A percentile compares a stretch with the other conserved stretches of the same genome.
phyloP scores from a whole-genome alignment of 1,140 invertebrate species.

The Lordiphosa stackelbergi region DNA sequence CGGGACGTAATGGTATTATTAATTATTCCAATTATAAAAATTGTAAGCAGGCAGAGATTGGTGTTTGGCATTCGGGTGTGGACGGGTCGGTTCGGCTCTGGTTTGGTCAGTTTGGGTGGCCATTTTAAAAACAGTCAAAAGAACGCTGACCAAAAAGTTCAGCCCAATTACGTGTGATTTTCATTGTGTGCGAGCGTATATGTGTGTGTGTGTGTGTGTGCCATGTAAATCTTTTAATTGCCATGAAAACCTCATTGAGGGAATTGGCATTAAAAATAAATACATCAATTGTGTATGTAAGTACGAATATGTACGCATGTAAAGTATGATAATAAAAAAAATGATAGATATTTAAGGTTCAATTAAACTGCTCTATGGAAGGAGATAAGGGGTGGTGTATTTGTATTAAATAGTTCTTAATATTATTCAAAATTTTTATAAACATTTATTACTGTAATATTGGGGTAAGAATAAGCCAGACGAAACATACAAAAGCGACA shows the following conservation, averaged over 20 bases:
- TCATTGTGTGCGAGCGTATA: slow-evolving; percentile 9
- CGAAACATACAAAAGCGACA: too few relatives aligned
- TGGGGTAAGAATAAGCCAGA: too few relatives aligned
- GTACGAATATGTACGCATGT: slow-evolving; percentile 1
- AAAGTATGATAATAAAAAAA: slow-evolving; percentile 43
- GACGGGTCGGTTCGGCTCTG: not conserved
- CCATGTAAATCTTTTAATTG: slow-evolving; percentile 69
- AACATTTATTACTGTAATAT: too few relatives aligned
- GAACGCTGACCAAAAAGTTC: slow-evolving; percentile 37
- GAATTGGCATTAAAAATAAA: slow-evolving; percentile 69
- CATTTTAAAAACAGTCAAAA: slow-evolving; percentile 46
- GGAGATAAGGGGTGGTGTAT: not conserved
- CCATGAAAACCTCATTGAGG: slow-evolving; percentile 69
- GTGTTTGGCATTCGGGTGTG: slow-evolving; percentile 18
- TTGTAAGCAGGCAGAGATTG: slow-evolving; percentile 66
- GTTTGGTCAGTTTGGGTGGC: slow-evolving; percentile 27
- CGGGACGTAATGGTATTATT: slow-evolving; percentile 73
- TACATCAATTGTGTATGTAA: slow-evolving; percentile 43
- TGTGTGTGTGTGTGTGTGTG: slow-evolving; percentile 26
- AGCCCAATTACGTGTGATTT: slow-evolving; percentile 63
- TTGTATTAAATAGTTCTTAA: not conserved
- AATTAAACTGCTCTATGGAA: too few relatives aligned
- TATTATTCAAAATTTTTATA: too few relatives aligned
- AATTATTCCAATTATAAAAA: slow-evolving; percentile 77
- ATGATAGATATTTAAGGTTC: slow-evolving; percentile 2